Percentiles rank a stretch among this genome's conserved stretches.
phyloP scores from a whole-genome alignment of 2,797 vertebrate genomes.

The Melanotaenia nigrans region DNA sequence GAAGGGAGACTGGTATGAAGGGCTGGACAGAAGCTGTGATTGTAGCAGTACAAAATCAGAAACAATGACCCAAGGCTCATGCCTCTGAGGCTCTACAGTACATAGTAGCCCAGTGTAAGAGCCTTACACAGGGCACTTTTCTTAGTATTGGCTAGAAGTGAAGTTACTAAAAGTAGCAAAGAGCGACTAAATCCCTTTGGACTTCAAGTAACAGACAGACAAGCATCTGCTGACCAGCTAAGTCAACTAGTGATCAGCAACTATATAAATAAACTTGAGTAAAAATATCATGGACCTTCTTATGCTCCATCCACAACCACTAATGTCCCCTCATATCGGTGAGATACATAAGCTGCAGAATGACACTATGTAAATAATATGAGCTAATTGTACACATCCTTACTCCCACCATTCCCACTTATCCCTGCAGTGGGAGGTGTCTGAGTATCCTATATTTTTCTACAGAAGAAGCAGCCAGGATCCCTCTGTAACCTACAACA shows the following conservation, averaged over 20 bases:
- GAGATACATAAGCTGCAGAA: neutral
- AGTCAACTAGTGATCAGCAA: constrained; percentile 4
- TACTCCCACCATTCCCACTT: neutral
- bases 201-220: neutral
- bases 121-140: too few species aligned
- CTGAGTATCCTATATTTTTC: neutral
- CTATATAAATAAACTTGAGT: neutral
- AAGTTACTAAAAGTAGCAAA: neutral
- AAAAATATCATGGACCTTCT: constrained; percentile 12
- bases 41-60: too few species aligned
- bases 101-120: too few species aligned
- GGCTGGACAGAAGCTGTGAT: too few species aligned
- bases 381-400: neutral
- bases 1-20: too few species aligned
- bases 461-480: neutral
- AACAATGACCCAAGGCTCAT: too few species aligned
- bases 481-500: constrained; percentile 34
- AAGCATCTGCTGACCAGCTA: neutral
- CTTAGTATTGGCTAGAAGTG: too few species aligned
- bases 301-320: neutral
- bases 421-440: neutral
- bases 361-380: neutral
- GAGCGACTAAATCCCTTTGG: neutral
- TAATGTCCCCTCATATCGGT: neutral
- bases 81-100: too few species aligned